Evolutionary conservation across 2,888 invertebrate genomes (phyloP).

Genomic region (Rhyacophila evoluta): DNA sequence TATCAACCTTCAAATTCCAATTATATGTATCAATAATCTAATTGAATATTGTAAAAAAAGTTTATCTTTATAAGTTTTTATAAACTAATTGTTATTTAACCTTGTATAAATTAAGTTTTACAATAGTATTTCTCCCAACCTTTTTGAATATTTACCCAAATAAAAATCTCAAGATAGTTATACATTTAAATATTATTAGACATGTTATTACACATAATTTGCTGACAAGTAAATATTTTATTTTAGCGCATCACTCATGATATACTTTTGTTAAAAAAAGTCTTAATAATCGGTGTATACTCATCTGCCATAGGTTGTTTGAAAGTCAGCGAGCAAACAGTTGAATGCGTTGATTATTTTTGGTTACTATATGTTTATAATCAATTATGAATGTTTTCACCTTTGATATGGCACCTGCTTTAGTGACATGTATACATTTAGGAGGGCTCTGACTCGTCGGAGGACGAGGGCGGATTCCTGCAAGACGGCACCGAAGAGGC

Average conservation of each 20-base stretch:
- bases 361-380: neutral
- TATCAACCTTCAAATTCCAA: too few relatives aligned
- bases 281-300: neutral
- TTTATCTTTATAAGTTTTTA: too few relatives aligned
- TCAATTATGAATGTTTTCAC: neutral
- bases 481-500: constrained; percentile 60
- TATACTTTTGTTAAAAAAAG: neutral
- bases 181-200: too few relatives aligned
- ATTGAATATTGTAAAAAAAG: too few relatives aligned
- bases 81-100: too few relatives aligned
- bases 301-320: neutral
- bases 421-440: constrained; percentile 57
- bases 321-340: neutral
- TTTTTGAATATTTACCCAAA: too few relatives aligned
- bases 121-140: too few relatives aligned
- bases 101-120: too few relatives aligned
- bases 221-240: too few relatives aligned
- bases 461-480: constrained; percentile 70
- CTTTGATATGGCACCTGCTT: constrained; percentile 3
- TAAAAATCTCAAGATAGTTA: too few relatives aligned
- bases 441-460: constrained; percentile 70
- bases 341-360: neutral
- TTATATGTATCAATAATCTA: too few relatives aligned
- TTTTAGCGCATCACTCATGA: neutral
- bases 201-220: too few relatives aligned